These are phyloP conservation scores for Entelurus aequoreus DNA, from an alignment of 2,113 vertebrate species.

Conservation along the genomic window DNA sequence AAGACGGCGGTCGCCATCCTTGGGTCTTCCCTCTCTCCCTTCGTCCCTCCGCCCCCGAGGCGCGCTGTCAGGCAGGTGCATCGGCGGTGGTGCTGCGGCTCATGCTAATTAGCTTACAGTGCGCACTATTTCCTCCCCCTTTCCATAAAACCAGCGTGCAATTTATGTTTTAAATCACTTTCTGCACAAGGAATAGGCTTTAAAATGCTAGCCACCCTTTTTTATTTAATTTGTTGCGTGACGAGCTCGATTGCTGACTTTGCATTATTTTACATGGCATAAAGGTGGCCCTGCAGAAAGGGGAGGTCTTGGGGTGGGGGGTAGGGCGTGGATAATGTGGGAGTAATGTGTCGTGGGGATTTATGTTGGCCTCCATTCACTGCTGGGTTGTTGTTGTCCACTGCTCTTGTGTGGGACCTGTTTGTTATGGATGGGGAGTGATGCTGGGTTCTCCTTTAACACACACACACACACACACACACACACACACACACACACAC, in stretches of 20 bases:
- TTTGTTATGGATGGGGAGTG: conserved; percentile 48
- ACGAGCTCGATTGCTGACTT: conserved; percentile 43
- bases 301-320: neutral
- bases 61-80: conserved; percentile 44
- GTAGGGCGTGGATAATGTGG: neutral
- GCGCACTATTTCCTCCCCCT: conserved; percentile 3
- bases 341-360: conserved; percentile 2
- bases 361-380: neutral
- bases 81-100: conserved; percentile 34
- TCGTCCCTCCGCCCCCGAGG: conserved; percentile 36
- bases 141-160: conserved; percentile 14
- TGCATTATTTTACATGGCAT: conserved; percentile 35
- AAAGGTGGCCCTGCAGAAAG: conserved; percentile 19
- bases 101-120: conserved; percentile 50
- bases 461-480: too few species aligned
- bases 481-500: too few species aligned
- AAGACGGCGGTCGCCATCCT: conserved; percentile 30
- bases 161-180: neutral
- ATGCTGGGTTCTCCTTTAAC: conserved; percentile 29
- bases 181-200: too few species aligned
- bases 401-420: conserved; percentile 40
- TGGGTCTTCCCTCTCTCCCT: conserved; percentile 26
- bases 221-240: conserved; percentile 25
- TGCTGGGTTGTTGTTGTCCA: conserved; percentile 12
- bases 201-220: too few species aligned